phyloP scores from a whole-genome alignment of 1,140 invertebrate genomes.

The Pissodes strobi region DNA sequence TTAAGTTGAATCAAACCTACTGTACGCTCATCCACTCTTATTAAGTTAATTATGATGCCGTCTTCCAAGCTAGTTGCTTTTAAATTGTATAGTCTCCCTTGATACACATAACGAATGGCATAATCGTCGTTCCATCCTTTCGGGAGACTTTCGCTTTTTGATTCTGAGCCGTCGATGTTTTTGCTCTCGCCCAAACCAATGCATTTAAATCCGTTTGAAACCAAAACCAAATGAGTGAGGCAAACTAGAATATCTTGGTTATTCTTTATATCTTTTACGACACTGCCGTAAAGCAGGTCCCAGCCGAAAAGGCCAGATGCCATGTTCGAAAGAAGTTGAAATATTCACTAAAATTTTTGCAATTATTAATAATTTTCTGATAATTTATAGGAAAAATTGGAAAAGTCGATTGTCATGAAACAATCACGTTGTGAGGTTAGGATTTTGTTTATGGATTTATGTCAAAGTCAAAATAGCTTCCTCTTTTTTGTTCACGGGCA shows the following conservation, averaged over 20 bases:
- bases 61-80: constrained; percentile 60
- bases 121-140: constrained; percentile 71
- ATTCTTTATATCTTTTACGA: constrained; percentile 64
- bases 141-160: constrained; percentile 69
- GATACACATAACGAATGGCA: constrained; percentile 67
- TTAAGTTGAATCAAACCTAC: constrained; percentile 51
- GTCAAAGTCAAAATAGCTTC: neutral
- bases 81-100: constrained; percentile 69
- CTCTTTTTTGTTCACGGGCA: neutral
- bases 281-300: constrained; percentile 69
- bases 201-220: constrained; percentile 72
- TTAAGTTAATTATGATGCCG: constrained; percentile 52
- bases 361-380: neutral
- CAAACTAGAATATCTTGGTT: constrained; percentile 73
- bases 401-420: constrained; percentile 14
- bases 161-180: constrained; percentile 63
- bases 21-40: constrained; percentile 51
- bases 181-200: constrained; percentile 74
- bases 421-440: constrained; percentile 25
- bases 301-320: constrained; percentile 68
- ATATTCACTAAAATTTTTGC: constrained; percentile 21
- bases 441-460: constrained; percentile 15
- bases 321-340: constrained; percentile 30
- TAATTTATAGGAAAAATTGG: neutral
- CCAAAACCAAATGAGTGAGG: constrained; percentile 72